Base-by-base conservation (phyloP, 2,888 invertebrate species). In the Amiota communis region DNA sequence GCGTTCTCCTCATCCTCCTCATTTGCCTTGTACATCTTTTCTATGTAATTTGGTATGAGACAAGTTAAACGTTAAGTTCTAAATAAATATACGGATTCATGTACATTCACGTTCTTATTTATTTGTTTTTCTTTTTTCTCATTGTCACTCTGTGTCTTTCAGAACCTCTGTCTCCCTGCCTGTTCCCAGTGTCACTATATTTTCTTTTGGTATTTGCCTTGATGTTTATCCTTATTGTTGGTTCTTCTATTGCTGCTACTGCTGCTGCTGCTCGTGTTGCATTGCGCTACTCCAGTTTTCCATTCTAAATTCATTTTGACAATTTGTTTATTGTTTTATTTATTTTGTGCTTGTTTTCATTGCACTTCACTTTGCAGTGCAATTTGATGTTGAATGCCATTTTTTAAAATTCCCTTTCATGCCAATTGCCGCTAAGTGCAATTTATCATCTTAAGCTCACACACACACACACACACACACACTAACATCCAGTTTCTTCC, bases 71-170 rank as follows among this genome's bases (percentile, higher is more conserved):
- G 53, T 48, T 65, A 17, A 65, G 65, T 65, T 49, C 65, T 48
- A 65, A 65, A 46, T 65, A 65, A 65, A 65, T 65, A 49, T 48
- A 49, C 36, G 49, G 48, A 49, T 65, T 65, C 48, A 12, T 65
- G 47, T 36, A 3, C 65, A 65, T 65, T 65, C 15, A 49, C 65
- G 10, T 48, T 64, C 15, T 10, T 23, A 23, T 61, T 10, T 23
- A 23, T 61, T 10, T 61, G 12, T 61, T 61, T 13, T 61, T 56
- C 1, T 15, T 15, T 56, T 56, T 56, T 56, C 8, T 56, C 36
- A 36, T 36, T 36, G 36, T 36, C 36, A 36, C 36, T 36, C 36
- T 36, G 36, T 36, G 2, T 36, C 36, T 36, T 0, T 36, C 36
- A 36, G 6, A 36, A 36, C 8, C 36, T 6, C 36, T 36, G 36